These are phyloP conservation scores for Eumerus sabulonum DNA, from an alignment of 2,888 invertebrate genomes.

Conservation along the genomic window DNA sequence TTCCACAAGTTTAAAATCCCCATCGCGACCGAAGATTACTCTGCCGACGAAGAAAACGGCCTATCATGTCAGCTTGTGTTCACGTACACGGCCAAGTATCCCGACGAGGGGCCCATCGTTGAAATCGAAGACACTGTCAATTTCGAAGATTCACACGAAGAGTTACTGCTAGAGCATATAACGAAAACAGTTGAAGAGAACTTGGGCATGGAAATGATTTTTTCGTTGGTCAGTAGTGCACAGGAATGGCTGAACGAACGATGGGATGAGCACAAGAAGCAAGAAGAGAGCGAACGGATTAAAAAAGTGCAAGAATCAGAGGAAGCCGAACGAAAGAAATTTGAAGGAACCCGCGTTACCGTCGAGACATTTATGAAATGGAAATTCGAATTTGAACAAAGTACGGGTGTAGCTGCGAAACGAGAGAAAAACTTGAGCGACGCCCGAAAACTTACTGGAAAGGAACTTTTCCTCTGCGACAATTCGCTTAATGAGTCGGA, in stretches of 20 bases:
- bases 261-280: constrained; percentile 88
- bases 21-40: constrained; percentile 88
- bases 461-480: constrained; percentile 95
- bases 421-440: constrained; percentile 86
- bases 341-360: constrained; percentile 96
- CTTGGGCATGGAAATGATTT: constrained; percentile 98
- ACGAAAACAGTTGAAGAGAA: constrained; percentile 86
- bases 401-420: constrained; percentile 88
- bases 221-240: constrained; percentile 94
- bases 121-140: constrained; percentile 89
- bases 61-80: constrained; percentile 88
- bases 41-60: constrained; percentile 83
- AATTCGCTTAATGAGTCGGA: constrained; percentile 97
- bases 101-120: constrained; percentile 90
- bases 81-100: constrained; percentile 91
- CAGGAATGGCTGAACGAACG: constrained; percentile 95
- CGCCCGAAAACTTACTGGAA: constrained; percentile 92
- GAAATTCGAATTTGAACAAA: constrained; percentile 95
- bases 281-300: constrained; percentile 85
- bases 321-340: constrained; percentile 95
- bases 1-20: constrained; percentile 89
- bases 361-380: constrained; percentile 97
- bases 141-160: constrained; percentile 85
- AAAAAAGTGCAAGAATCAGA: constrained; percentile 87
- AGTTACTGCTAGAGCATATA: constrained; percentile 84